These are phyloP conservation scores for Empis livida DNA, from an alignment of 2,888 invertebrate species.

Conservation along the genomic window DNA sequence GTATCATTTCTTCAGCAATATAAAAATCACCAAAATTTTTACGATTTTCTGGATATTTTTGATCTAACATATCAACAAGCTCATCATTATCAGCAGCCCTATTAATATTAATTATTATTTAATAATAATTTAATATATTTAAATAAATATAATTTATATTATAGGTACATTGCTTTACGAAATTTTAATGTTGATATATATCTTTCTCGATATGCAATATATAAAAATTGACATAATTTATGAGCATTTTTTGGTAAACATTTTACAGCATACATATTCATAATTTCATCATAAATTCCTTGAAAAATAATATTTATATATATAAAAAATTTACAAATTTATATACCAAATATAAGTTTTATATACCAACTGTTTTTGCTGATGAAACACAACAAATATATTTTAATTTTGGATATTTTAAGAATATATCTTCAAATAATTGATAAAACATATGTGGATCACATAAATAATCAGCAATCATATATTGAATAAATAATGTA, in stretches of 20 bases:
- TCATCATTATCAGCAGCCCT: constrained; percentile 61
- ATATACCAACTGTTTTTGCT: neutral
- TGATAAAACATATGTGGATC: neutral
- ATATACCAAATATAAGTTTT: no score
- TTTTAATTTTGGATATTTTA: neutral
- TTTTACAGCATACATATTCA: neutral
- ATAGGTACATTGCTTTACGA: neutral
- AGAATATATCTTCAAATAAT: constrained; percentile 1
- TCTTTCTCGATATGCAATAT: neutral
- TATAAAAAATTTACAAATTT: no score
- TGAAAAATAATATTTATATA: no score
- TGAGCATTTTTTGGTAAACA: neutral
- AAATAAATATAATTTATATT: neutral
- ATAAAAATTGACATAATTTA: neutral
- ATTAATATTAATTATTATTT: constrained; percentile 6
- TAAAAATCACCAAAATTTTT: constrained; percentile 48
- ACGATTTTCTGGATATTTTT: constrained; percentile 35
- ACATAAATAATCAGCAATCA: constrained; percentile 38
- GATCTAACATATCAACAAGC: constrained; percentile 43
- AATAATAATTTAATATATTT: neutral
- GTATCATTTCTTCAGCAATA: constrained; percentile 47
- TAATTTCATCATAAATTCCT: neutral
- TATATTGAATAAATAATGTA: constrained; percentile 45
- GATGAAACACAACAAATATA: neutral
- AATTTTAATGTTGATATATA: neutral